Percentiles rank a stretch among this genome's conserved stretches.
phyloP scores from a whole-genome alignment of 2,113 vertebrate genomes.

The Channa argus region DNA sequence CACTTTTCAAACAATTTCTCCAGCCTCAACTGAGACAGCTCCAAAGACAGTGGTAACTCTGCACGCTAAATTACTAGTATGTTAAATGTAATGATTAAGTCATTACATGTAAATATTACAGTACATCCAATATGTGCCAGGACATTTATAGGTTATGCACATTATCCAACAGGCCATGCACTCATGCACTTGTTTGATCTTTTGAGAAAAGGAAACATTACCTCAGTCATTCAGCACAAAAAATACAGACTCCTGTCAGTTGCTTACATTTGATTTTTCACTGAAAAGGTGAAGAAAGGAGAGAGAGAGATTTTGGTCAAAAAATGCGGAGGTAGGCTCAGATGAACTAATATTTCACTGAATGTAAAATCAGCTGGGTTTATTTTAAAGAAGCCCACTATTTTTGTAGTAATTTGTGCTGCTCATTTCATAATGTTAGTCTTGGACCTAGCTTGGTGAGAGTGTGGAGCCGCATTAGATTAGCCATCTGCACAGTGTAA shows the following conservation, averaged over 20 bases:
- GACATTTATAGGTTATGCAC: slow-evolving; percentile 39
- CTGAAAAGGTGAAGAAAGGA: slow-evolving; percentile 67
- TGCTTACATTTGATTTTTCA: slow-evolving; percentile 84
- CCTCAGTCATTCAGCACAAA: slow-evolving; percentile 76
- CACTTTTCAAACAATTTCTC: too few species aligned
- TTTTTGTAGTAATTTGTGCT: slow-evolving; percentile 87
- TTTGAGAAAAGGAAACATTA: slow-evolving; percentile 82
- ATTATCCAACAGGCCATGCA: slow-evolving; percentile 47
- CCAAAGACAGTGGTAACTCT: not conserved
- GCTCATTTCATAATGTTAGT: slow-evolving; percentile 87
- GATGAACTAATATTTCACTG: slow-evolving; percentile 86
- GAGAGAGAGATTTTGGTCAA: slow-evolving; percentile 62
- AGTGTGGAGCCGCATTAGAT: slow-evolving; percentile 76
- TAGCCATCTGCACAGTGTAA: slow-evolving; percentile 83
- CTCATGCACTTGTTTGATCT: slow-evolving; percentile 68
- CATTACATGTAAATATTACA: not conserved
- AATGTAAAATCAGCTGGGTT: slow-evolving; percentile 87
- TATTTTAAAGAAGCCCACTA: slow-evolving; percentile 85
- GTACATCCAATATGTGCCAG: slow-evolving; percentile 9
- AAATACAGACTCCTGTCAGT: slow-evolving; percentile 70
- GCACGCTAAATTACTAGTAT: not conserved
- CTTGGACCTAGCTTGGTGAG: slow-evolving; percentile 82
- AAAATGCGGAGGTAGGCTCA: slow-evolving; percentile 66
- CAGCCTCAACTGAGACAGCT: too few species aligned
- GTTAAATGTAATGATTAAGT: not conserved